Conservation (phyloP, 2,113 vertebrate species). For the Opisthocomus hoazin region DNA sequence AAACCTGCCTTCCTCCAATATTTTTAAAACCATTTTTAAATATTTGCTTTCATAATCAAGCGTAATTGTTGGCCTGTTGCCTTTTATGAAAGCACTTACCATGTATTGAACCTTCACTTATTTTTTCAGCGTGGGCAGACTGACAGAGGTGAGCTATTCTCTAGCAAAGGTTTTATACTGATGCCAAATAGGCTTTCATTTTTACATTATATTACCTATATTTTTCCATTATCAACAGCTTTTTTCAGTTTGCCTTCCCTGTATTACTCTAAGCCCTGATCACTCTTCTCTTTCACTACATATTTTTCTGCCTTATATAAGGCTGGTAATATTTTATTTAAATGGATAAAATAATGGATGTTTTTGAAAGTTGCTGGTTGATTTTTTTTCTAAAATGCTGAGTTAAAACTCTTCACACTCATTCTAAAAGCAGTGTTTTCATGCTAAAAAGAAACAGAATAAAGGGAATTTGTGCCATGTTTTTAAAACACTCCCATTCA, state of each 20-base stretch:
- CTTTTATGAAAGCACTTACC: not conserved
- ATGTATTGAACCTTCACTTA: not conserved
- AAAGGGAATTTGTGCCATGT: not conserved
- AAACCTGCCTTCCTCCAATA: not conserved
- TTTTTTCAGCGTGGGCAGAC: not conserved
- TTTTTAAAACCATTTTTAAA: not conserved
- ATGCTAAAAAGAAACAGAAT: not conserved
- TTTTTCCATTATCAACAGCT: not conserved
- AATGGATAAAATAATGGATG: not conserved
- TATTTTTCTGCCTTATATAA: not conserved
- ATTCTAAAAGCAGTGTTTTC: not conserved
- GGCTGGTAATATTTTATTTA: not conserved
- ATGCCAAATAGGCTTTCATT: not conserved
- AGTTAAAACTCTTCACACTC: not conserved
- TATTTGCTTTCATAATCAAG: not conserved
- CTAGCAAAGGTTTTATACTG: not conserved
- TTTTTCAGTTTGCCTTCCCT: not conserved
- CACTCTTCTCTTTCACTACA: not conserved
- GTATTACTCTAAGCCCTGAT: not conserved
- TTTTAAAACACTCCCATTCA: not conserved
- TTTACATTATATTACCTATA: not conserved
- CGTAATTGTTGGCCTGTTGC: not conserved
- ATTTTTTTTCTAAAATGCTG: not conserved
- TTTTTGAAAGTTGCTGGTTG: not conserved
- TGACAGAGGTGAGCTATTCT: not conserved